Conservation (phyloP, 64 coral and sea anemone species). For the Hydrozoanthus tunicans region DNA sequence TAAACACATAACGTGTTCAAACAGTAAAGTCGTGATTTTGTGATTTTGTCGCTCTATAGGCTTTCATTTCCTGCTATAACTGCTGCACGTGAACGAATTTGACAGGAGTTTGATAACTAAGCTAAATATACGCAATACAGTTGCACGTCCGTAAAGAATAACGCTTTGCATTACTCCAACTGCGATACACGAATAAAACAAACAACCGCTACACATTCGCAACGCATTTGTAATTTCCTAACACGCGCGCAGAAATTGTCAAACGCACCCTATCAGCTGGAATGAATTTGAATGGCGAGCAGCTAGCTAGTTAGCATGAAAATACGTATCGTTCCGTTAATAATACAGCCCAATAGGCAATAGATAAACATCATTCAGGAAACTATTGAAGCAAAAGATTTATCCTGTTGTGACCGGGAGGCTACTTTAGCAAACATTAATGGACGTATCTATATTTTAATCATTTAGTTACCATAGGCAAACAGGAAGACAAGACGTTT, state of each 20-base stretch:
- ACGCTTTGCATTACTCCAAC: too few species aligned
- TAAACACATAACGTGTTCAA: too few species aligned
- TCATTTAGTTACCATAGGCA: not conserved
- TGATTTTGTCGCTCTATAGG: too few species aligned
- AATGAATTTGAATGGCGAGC: too few species aligned
- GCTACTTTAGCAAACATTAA: conserved; percentile 31
- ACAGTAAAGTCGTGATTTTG: too few species aligned
- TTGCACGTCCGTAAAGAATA: too few species aligned
- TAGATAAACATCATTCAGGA: conserved; percentile 31
- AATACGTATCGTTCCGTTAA: not conserved
- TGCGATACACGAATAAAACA: too few species aligned
- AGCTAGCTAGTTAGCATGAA: not conserved
- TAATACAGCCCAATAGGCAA: not conserved
- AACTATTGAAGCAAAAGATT: not conserved
- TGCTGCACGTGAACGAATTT: too few species aligned
- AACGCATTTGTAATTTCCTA: not conserved
- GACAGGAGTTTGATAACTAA: too few species aligned
- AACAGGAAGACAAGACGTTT: not conserved
- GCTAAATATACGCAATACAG: too few species aligned
- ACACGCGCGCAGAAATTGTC: not conserved
- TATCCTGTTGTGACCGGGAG: conserved; percentile 17
- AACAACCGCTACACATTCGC: too few species aligned
- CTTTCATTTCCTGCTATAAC: too few species aligned
- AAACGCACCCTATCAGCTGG: not conserved
- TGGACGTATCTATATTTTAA: not conserved